phyloP scores from a whole-genome alignment of 2,888 invertebrate genomes.

The Acronicta psi region DNA sequence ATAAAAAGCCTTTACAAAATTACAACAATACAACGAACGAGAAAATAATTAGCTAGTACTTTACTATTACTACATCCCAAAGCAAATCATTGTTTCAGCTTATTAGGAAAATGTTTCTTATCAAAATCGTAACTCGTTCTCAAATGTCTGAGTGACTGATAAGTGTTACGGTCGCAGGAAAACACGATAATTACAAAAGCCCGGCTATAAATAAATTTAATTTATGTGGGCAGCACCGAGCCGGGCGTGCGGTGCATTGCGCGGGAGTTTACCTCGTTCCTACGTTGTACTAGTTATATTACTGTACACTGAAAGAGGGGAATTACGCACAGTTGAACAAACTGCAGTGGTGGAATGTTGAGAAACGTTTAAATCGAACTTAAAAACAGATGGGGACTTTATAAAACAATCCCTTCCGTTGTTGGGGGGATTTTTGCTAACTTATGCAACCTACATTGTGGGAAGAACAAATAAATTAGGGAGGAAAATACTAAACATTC shows the following conservation, averaged over 20 bases:
- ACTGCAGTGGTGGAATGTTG: conserved; percentile 11
- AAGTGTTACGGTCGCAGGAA: conserved; percentile 10
- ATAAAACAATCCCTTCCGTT: not conserved
- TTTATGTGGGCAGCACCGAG: conserved; percentile 23
- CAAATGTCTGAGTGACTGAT: not conserved
- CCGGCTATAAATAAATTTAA: conserved; percentile 11
- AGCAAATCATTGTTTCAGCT: no score
- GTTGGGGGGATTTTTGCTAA: not conserved
- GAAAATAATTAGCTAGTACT: no score
- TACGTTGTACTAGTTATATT: not conserved
- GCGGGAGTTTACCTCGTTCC: conserved; percentile 35
- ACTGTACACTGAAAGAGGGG: conserved; percentile 13
- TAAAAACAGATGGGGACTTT: not conserved
- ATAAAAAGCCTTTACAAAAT: no score
- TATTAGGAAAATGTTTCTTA: no score
- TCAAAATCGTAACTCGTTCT: not conserved
- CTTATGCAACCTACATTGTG: no score
- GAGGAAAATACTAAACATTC: no score
- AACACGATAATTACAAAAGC: conserved; percentile 37
- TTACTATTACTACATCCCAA: no score
- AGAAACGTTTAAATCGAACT: not conserved
- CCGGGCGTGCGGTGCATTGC: not conserved
- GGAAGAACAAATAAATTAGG: no score
- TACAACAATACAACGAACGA: no score
- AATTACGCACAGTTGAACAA: conserved; percentile 41